phyloP scores from a whole-genome alignment of 1,140 invertebrate genomes.

The Drosophila cardini region DNA sequence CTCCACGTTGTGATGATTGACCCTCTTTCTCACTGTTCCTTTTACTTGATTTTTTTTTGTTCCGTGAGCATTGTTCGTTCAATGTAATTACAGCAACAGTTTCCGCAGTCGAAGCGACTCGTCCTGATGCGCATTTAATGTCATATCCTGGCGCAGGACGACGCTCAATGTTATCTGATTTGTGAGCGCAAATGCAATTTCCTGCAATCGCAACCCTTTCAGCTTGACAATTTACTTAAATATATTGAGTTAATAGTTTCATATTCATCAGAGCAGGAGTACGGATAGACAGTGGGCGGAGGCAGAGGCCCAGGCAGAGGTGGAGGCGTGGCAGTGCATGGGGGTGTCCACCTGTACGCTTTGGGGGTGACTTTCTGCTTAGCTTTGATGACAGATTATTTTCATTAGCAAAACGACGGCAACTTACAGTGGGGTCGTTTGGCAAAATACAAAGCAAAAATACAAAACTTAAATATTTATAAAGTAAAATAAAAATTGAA shows the following conservation, averaged over 20 bases:
- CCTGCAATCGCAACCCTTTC: conserved; percentile 57
- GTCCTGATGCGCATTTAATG: conserved; percentile 78
- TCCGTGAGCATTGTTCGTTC: conserved; percentile 11
- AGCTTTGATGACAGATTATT: conserved; percentile 84
- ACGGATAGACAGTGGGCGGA: neutral
- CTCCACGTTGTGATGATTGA: neutral
- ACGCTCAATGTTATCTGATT: conserved; percentile 73
- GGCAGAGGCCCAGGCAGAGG: neutral
- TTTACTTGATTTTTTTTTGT: neutral
- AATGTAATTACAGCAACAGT: conserved; percentile 78
- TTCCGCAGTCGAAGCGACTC: conserved; percentile 51
- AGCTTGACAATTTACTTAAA: conserved; percentile 57
- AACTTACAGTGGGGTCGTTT: neutral
- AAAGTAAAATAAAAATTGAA: too few species aligned
- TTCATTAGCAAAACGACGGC: conserved; percentile 66
- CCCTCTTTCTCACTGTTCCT: neutral
- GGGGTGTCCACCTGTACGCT: conserved; percentile 56
- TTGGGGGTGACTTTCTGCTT: conserved; percentile 46
- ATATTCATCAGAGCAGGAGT: conserved; percentile 26
- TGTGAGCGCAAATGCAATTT: conserved; percentile 81
- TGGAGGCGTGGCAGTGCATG: neutral
- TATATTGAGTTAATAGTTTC: conserved; percentile 79
- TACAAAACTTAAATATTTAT: too few species aligned
- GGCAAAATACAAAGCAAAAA: too few species aligned
- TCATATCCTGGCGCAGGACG: conserved; percentile 62